Base-by-base conservation (phyloP, 2,888 invertebrate species). In the Synergus japonicus region DNA sequence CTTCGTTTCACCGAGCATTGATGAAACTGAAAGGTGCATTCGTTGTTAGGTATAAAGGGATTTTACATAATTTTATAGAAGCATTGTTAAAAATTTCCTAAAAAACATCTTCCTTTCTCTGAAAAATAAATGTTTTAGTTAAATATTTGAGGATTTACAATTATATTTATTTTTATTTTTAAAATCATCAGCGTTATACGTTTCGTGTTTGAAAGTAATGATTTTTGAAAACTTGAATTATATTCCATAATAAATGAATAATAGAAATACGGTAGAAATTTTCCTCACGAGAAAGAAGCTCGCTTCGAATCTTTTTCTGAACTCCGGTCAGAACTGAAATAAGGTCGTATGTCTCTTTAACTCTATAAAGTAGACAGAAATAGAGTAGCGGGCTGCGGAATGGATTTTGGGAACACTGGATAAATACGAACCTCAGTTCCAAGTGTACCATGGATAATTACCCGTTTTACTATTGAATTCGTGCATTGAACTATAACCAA, bases 321-420 rank as follows among this genome's bases (percentile, higher is more conserved):
- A 69, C 29, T 69, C 22, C 46, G 49, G 29, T 29, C 29, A 69
- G 29, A 29, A 0, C 13, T 69, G 46, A 69, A 69, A 46, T 67
- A 67, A 67, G 46, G 67, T 46, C 67, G 44, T 46, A 67, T 67
- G 67, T 67, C 46, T 44, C 67, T 67, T 67, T 67, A 67, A 46
- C 46, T 67, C 67, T 67, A 67, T 67, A 67, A 67, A 67, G 67
- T 67, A 46, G 67, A 69, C 69, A 54, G 49, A 49, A 69, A 69
- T 69, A 69, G 49, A 69, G 69, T 69, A 69, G 69, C 15, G 37
- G 69, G 49, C 29, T 69, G 69, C 69, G 49, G 69, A 69, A 49
- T 69, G 49, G 69, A 49, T 69, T 69, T 69, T 15, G 49, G 49
- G 15, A 69, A 69, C 69, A 69, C 49, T 69, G 69, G 46, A 69